Conservation (phyloP, 2,888 invertebrate species). For the Arrhopalites spinosus region DNA sequence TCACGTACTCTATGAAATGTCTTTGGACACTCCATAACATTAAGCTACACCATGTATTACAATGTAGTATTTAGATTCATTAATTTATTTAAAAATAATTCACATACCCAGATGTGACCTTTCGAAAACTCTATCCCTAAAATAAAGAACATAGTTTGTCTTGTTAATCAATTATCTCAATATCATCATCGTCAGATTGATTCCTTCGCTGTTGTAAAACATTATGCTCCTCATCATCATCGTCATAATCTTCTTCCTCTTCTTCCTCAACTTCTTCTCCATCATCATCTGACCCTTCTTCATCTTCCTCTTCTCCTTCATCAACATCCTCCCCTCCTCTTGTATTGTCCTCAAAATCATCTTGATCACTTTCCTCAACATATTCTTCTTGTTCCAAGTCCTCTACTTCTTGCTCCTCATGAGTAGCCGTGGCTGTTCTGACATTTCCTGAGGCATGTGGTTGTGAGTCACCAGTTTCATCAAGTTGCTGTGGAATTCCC, state of each 20-base stretch:
- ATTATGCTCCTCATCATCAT: slow-evolving; percentile 23
- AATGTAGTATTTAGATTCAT: no score
- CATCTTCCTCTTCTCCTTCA: slow-evolving; percentile 8
- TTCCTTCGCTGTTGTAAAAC: slow-evolving; percentile 24
- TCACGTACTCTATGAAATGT: no score
- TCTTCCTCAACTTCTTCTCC: slow-evolving; percentile 38
- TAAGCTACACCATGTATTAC: no score
- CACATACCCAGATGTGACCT: no score
- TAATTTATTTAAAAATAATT: no score
- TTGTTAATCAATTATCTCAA: neutral
- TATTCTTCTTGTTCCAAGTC: neutral
- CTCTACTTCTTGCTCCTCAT: neutral
- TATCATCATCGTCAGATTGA: slow-evolving; percentile 24
- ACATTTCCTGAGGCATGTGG: slow-evolving; percentile 6
- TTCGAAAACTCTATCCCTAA: no score
- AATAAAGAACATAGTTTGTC: no score
- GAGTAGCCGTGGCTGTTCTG: neutral
- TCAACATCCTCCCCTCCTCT: neutral
- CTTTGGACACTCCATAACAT: no score
- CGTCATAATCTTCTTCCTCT: slow-evolving; percentile 21
- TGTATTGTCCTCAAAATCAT: neutral
- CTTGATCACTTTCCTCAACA: neutral
- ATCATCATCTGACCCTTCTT: slow-evolving; percentile 40
- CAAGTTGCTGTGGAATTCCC: slow-evolving; percentile 16
- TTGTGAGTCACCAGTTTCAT: slow-evolving; percentile 35